Evolutionary conservation across 2,888 invertebrate species (phyloP), one percentile per base, ranked within the genome.

Genomic region (Plagodis pulveraria): DNA sequence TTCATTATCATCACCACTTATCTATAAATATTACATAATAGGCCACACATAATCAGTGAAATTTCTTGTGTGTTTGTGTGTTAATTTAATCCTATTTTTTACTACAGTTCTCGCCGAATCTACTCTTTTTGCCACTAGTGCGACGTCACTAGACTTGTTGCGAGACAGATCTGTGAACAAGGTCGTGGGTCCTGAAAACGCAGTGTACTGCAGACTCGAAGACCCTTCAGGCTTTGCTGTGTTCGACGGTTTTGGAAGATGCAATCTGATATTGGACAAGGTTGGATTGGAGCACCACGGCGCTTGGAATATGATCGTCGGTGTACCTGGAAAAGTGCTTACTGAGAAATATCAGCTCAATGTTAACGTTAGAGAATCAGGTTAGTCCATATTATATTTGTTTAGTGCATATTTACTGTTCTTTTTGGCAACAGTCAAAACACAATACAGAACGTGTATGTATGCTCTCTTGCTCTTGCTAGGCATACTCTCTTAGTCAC

Each of bases 191-290:
- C 83, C 90, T 0, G 77, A 78, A 51, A 68, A 82, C 50, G 78
- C 84, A 0, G 70, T 85, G 0, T 91, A 86, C 73, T 92, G 92
- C 64, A 79, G 65, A 55, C 58, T 89, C 0, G 58, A 67, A 6
- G 78, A 83, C 36, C 76, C 81, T 0, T 43, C 50, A 10, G 74
- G 73, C 0, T 51, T 65, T 11, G 64, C 62, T 0, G 66, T 81
- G 6, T 87, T 76, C 58, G 85, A 89, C 35, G 75, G 75, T 41
- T 89, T 89, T 50, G 87, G 90, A 2, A 76, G 67, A 56, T 92
- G 91, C 64, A 69, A 58, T 41, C 64, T 90, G n/a, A 62, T 55
- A 0, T 22, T 91, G 10, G 73, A 78, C 5, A 78, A 78, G 49
- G 86, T 78, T 0, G 73, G 69, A 0, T 11, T 22, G 0, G 73